Base-by-base conservation (phyloP, 2,113 vertebrate genomes). In the Danio rerio region DNA sequence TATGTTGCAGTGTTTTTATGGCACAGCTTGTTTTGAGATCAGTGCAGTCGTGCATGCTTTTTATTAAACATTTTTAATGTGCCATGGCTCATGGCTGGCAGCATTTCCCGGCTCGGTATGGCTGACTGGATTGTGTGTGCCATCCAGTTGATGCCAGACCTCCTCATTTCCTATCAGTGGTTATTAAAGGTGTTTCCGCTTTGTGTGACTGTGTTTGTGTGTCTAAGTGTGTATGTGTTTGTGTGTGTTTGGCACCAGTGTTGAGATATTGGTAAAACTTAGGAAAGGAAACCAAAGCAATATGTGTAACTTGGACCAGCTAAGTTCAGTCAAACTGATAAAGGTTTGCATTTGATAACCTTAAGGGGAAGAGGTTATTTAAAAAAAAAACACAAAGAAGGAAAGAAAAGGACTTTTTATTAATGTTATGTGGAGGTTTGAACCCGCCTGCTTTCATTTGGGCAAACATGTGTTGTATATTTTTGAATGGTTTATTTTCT, bases 131-230 rank as follows among this genome's bases (percentile, higher is more conserved):
- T 93, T 92, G 89, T 92, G 89, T 94, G 95, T 92, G 72, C 85
- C 92, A 93, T 92, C 94, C 93, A 91, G 96, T 96, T 95, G 91
- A 90, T 94, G 89, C 93, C 88, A 92, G 93, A 95, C 94, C 94
- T 92, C 93, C 93, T 93, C 94, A 92, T 94, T 93, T 94, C 94
- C 93, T 89, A 93, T 94, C 91, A 92, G 88, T 91, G 94, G 94
- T 94, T 94, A 92, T 95, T 94, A 88, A 89, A 94, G 93, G 93
- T 93, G 93, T 95, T 96, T 94, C 90, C 95, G 95, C 55, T 82
- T 47, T 84, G 73, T 86, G 72, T 6, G 66, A 58, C 43, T 78
- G 65, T 56, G 66, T 43, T 40, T 52, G 68, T 68, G 76, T 72
- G 31, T 70, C 58, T 31, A 20, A 59, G 63, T n/a, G n/a, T n/a